Percentiles rank a stretch among this genome's conserved stretches.
phyloP scores from a whole-genome alignment of 2,113 vertebrate species.

The Neodontobutis hainanensis region DNA sequence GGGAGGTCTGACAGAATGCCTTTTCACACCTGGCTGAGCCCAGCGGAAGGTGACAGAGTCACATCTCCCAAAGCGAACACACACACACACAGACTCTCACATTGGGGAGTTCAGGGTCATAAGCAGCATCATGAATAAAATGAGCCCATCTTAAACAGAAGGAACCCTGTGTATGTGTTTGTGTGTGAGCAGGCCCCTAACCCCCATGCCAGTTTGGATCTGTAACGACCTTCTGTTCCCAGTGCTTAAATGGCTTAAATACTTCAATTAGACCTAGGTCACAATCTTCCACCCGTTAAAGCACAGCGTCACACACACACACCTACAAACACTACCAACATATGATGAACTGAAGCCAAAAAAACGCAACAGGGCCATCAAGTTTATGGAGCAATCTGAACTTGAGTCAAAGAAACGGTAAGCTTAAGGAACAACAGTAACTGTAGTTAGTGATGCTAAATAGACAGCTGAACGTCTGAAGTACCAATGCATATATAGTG shows the following conservation, averaged over 20 bases:
- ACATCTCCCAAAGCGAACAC: slow-evolving; percentile 75
- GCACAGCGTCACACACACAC: slow-evolving; percentile 51
- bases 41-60: slow-evolving; percentile 82
- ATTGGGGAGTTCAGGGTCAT: slow-evolving; percentile 80
- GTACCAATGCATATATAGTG: too few relatives aligned
- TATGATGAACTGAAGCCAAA: slow-evolving; percentile 29
- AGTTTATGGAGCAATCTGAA: slow-evolving; percentile 1
- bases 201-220: slow-evolving; percentile 77
- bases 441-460: too few relatives aligned
- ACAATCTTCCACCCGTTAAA: slow-evolving; percentile 81
- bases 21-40: slow-evolving; percentile 85
- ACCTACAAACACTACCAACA: slow-evolving; percentile 17
- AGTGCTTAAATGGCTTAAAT: slow-evolving; percentile 81
- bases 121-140: slow-evolving; percentile 81
- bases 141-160: slow-evolving; percentile 77
- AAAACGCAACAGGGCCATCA: slow-evolving; percentile 2
- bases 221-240: slow-evolving; percentile 80
- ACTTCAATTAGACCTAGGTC: slow-evolving; percentile 82
- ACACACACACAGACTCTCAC: slow-evolving; percentile 60
- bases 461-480: too few relatives aligned
- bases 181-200: slow-evolving; percentile 60
- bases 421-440: too few relatives aligned
- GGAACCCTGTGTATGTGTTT: slow-evolving; percentile 55
- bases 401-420: neutral
- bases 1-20: slow-evolving; percentile 83